Percentiles rank a stretch among this genome's conserved stretches.
phyloP scores from a whole-genome alignment of 1,140 invertebrate genomes.

The Phthorimaea operculella region DNA sequence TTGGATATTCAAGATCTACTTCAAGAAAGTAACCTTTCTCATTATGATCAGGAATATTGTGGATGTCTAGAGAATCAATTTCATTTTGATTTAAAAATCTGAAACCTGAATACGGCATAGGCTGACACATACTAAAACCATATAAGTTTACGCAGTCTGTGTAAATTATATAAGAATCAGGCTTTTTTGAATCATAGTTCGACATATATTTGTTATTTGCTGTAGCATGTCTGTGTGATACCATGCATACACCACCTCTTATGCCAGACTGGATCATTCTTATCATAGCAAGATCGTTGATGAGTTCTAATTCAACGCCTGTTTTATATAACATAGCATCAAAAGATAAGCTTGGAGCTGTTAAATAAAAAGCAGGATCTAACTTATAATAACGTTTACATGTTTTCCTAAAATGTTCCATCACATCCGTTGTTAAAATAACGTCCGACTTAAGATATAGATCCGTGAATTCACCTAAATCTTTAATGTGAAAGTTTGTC shows the following conservation, averaged over 20 bases:
- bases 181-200: slow-evolving; percentile 9
- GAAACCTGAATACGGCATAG: slow-evolving; percentile 5
- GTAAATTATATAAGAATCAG: slow-evolving; percentile 34
- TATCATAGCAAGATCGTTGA: slow-evolving; percentile 5
- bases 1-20: slow-evolving; percentile 31
- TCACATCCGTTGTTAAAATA: slow-evolving; percentile 20
- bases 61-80: slow-evolving; percentile 25
- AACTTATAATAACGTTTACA: slow-evolving; percentile 6
- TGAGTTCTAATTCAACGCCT: slow-evolving; percentile 8
- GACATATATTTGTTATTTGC: slow-evolving; percentile 9
- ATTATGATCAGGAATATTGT: slow-evolving; percentile 25
- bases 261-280: slow-evolving; percentile 6
- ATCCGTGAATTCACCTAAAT: slow-evolving; percentile 7
- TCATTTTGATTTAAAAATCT: neutral
- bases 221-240: too few relatives aligned
- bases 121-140: slow-evolving; percentile 38
- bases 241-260: too few relatives aligned
- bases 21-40: slow-evolving; percentile 53
- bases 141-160: slow-evolving; percentile 56
- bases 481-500: slow-evolving; percentile 1
- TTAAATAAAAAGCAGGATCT: slow-evolving; percentile 10
- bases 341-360: too few relatives aligned
- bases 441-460: slow-evolving; percentile 21
- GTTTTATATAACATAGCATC: too few relatives aligned
- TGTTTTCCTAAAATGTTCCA: slow-evolving; percentile 6